These are phyloP conservation scores for Leptinotarsa peninsularis DNA, from an alignment of 2,888 invertebrate genomes.

Conservation along the genomic window DNA sequence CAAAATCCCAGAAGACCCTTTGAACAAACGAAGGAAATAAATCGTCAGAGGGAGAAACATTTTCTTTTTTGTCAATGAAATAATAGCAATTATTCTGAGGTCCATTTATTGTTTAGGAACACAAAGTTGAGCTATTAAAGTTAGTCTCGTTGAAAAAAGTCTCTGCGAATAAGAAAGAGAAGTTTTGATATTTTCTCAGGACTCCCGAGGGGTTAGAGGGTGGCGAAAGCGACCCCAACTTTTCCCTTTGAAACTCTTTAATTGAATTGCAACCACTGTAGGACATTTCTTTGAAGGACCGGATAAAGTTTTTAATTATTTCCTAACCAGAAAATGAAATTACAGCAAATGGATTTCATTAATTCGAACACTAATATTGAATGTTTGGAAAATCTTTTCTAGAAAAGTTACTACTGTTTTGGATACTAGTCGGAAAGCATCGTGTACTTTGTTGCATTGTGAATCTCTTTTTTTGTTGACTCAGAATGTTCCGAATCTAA, in stretches of 20 bases:
- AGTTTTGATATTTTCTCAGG: constrained; percentile 58
- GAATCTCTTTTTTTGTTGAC: background rate
- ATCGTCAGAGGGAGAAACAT: constrained; percentile 14
- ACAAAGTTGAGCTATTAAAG: constrained; percentile 49
- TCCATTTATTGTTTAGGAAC: constrained; percentile 42
- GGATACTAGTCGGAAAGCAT: too few species aligned
- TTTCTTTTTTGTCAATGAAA: constrained; percentile 20
- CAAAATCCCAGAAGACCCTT: constrained; percentile 21
- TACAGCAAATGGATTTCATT: constrained; percentile 58
- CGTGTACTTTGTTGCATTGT: background rate
- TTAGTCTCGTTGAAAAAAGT: constrained; percentile 49
- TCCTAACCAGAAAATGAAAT: constrained; percentile 55
- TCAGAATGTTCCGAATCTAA: too few species aligned
- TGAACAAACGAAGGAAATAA: constrained; percentile 5
- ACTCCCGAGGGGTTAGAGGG: constrained; percentile 24
- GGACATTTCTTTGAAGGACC: constrained; percentile 61
- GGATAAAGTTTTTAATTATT: constrained; percentile 65
- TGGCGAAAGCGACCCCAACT: constrained; percentile 21
- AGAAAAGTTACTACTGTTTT: background rate
- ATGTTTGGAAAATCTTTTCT: constrained; percentile 26
- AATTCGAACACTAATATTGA: constrained; percentile 53
- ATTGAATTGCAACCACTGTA: constrained; percentile 62
- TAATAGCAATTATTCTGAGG: constrained; percentile 52
- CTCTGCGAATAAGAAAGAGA: constrained; percentile 52
- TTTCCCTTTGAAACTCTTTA: constrained; percentile 59